phyloP scores from a whole-genome alignment of 2,888 invertebrate species.

The Yponomeuta cagnagella region DNA sequence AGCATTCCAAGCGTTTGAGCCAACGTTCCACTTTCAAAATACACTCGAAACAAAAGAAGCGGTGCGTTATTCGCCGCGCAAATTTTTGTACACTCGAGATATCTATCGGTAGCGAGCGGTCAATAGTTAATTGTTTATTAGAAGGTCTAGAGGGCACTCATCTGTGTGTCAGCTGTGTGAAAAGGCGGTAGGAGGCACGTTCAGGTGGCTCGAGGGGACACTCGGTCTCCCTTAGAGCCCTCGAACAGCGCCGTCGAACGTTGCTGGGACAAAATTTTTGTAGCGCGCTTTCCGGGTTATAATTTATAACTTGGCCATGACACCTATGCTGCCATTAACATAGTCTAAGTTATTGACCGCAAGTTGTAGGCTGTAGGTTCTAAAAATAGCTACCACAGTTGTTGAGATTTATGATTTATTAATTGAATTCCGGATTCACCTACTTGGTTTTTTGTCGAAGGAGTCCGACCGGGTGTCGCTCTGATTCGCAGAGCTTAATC shows the following conservation, averaged over 20 bases:
- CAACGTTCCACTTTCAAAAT: background rate
- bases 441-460: too few relatives aligned
- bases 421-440: too few relatives aligned
- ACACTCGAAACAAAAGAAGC: background rate
- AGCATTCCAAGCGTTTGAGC: too few relatives aligned
- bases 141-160: background rate
- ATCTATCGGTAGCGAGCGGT: background rate
- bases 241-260: background rate
- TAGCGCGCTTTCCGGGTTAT: background rate
- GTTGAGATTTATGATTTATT: too few relatives aligned
- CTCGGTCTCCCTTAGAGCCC: background rate
- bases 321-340: too few relatives aligned
- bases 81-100: background rate
- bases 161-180: background rate
- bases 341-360: too few relatives aligned
- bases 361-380: too few relatives aligned
- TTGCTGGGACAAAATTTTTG: background rate
- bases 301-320: too few relatives aligned
- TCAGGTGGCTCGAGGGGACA: conserved; percentile 6
- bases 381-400: too few relatives aligned
- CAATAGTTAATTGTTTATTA: background rate
- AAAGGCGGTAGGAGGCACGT: conserved; percentile 5
- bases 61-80: background rate
- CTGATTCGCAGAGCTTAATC: too few relatives aligned
- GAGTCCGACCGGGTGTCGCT: too few relatives aligned